Evolutionary conservation across 2,797 vertebrate genomes (phyloP).

Genomic region (Myioborus melanocephalus): DNA sequence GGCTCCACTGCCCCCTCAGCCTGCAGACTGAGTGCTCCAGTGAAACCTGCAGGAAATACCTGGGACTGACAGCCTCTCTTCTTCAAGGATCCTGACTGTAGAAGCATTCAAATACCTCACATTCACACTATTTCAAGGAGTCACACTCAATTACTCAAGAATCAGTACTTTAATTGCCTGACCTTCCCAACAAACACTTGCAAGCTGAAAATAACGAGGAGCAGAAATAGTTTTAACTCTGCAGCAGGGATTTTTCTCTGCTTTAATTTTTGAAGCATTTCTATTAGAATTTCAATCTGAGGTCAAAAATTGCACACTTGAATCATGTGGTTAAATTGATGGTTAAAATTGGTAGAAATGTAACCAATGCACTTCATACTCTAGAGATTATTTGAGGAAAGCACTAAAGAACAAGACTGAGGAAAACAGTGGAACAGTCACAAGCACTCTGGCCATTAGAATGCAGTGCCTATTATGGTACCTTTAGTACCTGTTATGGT

Average conservation of each 20-base stretch:
- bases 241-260: not conserved
- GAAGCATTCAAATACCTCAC: not conserved
- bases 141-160: not conserved
- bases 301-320: not conserved
- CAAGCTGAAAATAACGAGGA: not conserved
- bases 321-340: not conserved
- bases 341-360: not conserved
- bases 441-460: not conserved
- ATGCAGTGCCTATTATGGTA: fast-evolving
- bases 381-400: not conserved
- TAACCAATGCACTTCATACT: not conserved
- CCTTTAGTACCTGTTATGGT: not conserved
- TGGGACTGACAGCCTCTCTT: not conserved
- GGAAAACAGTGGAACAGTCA: not conserved
- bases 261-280: not conserved
- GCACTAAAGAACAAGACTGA: not conserved
- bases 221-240: not conserved
- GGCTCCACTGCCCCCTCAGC: too few relatives aligned
- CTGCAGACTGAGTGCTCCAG: not conserved
- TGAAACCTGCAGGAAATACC: not conserved
- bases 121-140: not conserved
- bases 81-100: not conserved
- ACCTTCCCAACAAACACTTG: not conserved
- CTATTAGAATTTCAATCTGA: not conserved
- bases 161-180: not conserved